phyloP scores from a whole-genome alignment of 2,113 vertebrate genomes.

The Etheostoma spectabile region DNA sequence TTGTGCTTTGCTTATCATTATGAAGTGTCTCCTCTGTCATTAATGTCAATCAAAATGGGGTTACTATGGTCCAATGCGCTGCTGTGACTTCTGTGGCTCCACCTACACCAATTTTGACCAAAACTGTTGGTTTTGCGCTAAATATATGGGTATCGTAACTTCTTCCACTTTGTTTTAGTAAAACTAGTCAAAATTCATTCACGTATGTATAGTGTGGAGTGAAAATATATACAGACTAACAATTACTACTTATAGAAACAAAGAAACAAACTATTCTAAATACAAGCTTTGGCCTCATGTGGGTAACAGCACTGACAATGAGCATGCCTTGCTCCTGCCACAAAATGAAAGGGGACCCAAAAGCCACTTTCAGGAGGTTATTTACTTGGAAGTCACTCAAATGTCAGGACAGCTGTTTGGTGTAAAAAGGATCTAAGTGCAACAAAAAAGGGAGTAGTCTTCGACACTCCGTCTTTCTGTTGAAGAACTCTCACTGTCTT shows the following conservation, averaged over 20 bases:
- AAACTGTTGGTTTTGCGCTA: not conserved
- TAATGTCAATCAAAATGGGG: constrained; percentile 14
- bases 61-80: not conserved
- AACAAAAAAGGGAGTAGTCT: constrained; percentile 51
- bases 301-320: constrained; percentile 56
- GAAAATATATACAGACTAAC: constrained; percentile 26
- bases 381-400: constrained; percentile 61
- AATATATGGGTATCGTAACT: not conserved
- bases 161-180: not conserved
- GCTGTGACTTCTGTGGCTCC: constrained; percentile 10
- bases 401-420: constrained; percentile 62
- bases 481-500: constrained; percentile 25
- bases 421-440: constrained; percentile 42
- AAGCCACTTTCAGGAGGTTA: constrained; percentile 74
- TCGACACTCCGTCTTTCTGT: constrained; percentile 14
- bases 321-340: constrained; percentile 43
- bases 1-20: constrained; percentile 31
- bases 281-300: constrained; percentile 24
- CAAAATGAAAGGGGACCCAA: constrained; percentile 81
- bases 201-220: not conserved
- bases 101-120: not conserved
- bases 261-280: constrained; percentile 48
- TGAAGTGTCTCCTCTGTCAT: constrained; percentile 34
- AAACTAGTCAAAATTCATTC: not conserved
- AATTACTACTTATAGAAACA: constrained; percentile 13